Evolutionary conservation across 2,113 vertebrate genomes (phyloP), one percentile per base, ranked within the genome.

Genomic region (Trematomus loennbergii): DNA sequence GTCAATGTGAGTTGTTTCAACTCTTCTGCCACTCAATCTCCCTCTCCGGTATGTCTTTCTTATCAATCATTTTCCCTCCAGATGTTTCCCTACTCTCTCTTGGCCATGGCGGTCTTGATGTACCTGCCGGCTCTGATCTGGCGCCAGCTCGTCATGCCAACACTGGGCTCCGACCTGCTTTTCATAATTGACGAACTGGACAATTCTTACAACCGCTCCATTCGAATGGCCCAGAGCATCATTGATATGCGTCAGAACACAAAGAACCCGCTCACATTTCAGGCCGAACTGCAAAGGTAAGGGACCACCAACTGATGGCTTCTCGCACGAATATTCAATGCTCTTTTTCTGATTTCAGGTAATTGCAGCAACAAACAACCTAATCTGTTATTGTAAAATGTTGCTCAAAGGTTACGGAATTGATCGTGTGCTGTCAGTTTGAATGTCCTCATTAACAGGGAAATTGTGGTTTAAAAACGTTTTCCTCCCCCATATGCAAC

Each of bases 121-220:
- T 99, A 97, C 87, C 91, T 99, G 59, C 98, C 98, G 0, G 96
- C 92, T 59, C 92, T 98, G 78, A 96, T 99, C 75, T 98, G 98
- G 98, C 95, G 96, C n/a, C 96, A 96, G 0, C 93, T 95, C 0
- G 97, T 96, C 0, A 90, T 86, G 33, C 97, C 98, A 0, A 89
- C 95, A 0, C 95, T 99, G 59, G 95, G 93, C 78, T 96, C 95
- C 0, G 97, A 99, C 90, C 95, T 99, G 81, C 95, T 97, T 55
- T 99, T 99, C 91, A 93, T 99, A 89, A 97, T 97, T 1, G 97
- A 97, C 0, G 98, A 99, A 80, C 94, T 99, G 62, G 98, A 99
- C 88, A 99, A 98, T 72, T 98, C 97, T 36, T 99, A 99, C 90
- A 99, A 99, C 88, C 97, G 98, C 57, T 98, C 98, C 0, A 95